Percentiles rank a stretch among this genome's conserved stretches.
phyloP scores from a whole-genome alignment of 2,797 vertebrate genomes.

The Myoxocephalus aenaeus region DNA sequence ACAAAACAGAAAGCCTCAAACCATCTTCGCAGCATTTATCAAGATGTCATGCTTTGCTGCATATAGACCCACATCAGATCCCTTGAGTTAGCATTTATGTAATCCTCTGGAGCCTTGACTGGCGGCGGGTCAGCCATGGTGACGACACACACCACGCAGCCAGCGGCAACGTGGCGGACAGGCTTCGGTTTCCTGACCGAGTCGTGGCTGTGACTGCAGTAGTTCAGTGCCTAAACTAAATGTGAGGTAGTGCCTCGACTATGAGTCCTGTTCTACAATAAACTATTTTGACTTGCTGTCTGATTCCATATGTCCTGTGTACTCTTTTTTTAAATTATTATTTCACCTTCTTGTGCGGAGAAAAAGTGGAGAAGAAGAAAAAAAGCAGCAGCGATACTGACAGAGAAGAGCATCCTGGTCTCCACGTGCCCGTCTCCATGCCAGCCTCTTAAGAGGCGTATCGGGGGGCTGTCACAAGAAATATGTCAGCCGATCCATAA shows the following conservation, averaged over 20 bases:
- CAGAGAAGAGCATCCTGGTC: constrained; percentile 4
- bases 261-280: constrained; percentile 85
- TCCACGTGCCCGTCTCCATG: neutral
- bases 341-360: neutral
- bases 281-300: constrained; percentile 85
- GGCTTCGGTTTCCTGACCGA: constrained; percentile 61
- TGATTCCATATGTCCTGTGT: constrained; percentile 65
- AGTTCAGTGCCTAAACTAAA: constrained; percentile 92
- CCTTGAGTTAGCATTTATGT: neutral
- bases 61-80: constrained; percentile 5
- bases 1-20: neutral
- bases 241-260: constrained; percentile 87
- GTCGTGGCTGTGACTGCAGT: constrained; percentile 82
- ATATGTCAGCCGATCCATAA: constrained; percentile 68
- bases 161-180: constrained; percentile 39
- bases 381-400: constrained; percentile 21
- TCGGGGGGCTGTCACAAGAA: constrained; percentile 40
- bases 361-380: neutral
- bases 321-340: neutral
- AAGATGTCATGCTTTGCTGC: neutral
- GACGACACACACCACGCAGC: neutral
- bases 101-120: neutral
- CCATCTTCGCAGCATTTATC: neutral
- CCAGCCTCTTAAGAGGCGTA: constrained; percentile 33
- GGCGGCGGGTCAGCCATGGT: neutral